phyloP scores from a whole-genome alignment of 2,113 vertebrate species.

The Xyrauchen texanus region DNA sequence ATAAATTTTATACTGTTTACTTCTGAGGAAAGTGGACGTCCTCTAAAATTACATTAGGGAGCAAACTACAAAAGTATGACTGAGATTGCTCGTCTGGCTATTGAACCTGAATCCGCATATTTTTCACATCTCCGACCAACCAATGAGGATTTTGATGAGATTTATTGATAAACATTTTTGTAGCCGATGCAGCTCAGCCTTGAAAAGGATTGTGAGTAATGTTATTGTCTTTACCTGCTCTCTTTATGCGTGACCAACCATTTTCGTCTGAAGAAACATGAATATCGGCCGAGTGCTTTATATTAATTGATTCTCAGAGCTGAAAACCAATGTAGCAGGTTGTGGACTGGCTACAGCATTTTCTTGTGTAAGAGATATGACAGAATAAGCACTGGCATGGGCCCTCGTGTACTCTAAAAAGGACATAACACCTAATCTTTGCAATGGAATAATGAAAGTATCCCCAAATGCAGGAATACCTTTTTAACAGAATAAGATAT shows the following conservation, averaged over 20 bases:
- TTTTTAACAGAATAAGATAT: neutral
- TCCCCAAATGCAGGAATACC: neutral
- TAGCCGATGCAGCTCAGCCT: conserved; percentile 14
- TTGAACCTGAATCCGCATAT: neutral
- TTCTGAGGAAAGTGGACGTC: neutral
- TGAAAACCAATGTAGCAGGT: conserved; percentile 3
- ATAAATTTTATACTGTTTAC: neutral
- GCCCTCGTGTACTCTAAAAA: neutral
- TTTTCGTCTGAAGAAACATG: conserved; percentile 35
- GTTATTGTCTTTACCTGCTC: conserved; percentile 31
- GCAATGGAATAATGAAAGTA: neutral
- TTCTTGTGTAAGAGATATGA: neutral
- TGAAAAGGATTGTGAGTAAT: conserved; percentile 27
- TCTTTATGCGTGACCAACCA: conserved; percentile 16
- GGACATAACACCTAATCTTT: neutral
- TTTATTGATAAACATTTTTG: conserved; percentile 25
- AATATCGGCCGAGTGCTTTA: conserved; percentile 26
- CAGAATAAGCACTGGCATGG: neutral
- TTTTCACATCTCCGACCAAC: neutral
- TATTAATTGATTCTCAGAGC: conserved; percentile 42
- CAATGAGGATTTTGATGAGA: conserved; percentile 6
- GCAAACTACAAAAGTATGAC: neutral
- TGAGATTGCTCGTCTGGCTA: neutral
- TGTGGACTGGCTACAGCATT: neutral
- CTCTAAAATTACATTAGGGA: neutral